phyloP scores from a whole-genome alignment of 2,113 vertebrate genomes.

The Embiotoca jacksoni region DNA sequence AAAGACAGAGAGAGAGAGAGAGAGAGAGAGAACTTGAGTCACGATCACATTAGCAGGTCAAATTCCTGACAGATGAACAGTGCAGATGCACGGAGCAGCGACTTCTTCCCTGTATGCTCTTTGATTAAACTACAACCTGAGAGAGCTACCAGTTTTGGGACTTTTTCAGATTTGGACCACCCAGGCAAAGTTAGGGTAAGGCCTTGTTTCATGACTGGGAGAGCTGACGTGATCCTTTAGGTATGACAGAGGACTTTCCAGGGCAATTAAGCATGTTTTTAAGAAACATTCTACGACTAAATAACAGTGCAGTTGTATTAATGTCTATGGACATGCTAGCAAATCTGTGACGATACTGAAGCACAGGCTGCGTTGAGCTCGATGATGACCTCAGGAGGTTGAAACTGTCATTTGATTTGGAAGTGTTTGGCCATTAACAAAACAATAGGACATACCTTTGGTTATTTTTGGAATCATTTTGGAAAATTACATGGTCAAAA shows the following conservation, averaged over 20 bases:
- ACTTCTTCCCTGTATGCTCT: constrained; percentile 43
- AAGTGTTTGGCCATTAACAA: background rate
- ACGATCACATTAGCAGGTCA: constrained; percentile 62
- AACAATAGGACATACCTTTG: background rate
- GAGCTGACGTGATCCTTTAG: background rate
- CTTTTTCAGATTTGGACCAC: constrained; percentile 57
- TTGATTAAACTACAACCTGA: constrained; percentile 62
- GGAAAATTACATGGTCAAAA: no score
- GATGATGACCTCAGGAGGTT: background rate
- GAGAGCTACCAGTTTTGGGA: constrained; percentile 41
- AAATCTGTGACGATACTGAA: no score
- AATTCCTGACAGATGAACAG: constrained; percentile 66
- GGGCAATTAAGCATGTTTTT: no score
- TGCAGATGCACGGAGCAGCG: constrained; percentile 29
- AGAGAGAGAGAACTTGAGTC: constrained; percentile 48
- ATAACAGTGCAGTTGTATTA: background rate
- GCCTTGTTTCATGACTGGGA: constrained; percentile 21
- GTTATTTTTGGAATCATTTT: no score
- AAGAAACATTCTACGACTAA: background rate
- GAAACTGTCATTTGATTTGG: background rate
- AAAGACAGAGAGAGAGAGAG: background rate
- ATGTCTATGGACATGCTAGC: background rate
- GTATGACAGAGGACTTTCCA: no score
- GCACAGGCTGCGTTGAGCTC: no score
- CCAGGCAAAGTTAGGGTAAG: constrained; percentile 45